A percentile compares a stretch with the other conserved stretches of the same genome.
Evolutionary conservation across 2,888 invertebrate species (phyloP).

Genomic region (Drosophila nigricruria): DNA sequence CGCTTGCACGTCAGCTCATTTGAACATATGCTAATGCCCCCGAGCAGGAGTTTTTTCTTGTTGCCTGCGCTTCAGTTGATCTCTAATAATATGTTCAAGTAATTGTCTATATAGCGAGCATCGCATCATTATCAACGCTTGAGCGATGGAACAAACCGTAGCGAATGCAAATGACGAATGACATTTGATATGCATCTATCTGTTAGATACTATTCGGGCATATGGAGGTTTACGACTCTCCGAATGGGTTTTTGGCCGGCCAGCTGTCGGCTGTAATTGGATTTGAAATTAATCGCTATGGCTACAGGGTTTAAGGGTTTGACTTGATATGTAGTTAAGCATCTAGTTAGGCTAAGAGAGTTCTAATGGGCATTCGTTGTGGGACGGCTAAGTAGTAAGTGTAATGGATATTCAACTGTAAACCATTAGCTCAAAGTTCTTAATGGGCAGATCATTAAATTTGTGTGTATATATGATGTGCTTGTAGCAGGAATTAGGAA

Average conservation of each 20-base stretch:
- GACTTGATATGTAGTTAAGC: slow-evolving; percentile 22
- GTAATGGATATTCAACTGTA: background rate
- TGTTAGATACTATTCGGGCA: slow-evolving; percentile 12
- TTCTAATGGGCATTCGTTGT: slow-evolving; percentile 12
- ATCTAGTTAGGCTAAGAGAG: slow-evolving; percentile 12
- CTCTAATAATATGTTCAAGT: slow-evolving; percentile 23
- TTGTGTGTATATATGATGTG: background rate
- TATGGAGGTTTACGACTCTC: slow-evolving; percentile 12
- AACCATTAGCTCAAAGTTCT: background rate
- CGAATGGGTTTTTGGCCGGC: slow-evolving; percentile 15
- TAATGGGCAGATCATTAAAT: background rate
- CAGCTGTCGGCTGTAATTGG: slow-evolving; percentile 47
- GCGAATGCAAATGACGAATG: slow-evolving; percentile 64
- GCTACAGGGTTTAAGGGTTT: slow-evolving; percentile 6
- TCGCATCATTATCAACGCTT: slow-evolving; percentile 70
- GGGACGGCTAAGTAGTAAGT: background rate
- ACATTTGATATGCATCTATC: slow-evolving; percentile 75
- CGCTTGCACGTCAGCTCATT: slow-evolving; percentile 50
- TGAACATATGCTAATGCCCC: slow-evolving; percentile 60
- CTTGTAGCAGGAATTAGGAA: background rate
- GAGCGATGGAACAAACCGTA: slow-evolving; percentile 53
- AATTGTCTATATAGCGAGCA: slow-evolving; percentile 37
- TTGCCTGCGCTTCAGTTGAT: slow-evolving; percentile 42
- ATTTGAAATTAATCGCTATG: slow-evolving; percentile 18
- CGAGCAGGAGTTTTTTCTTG: slow-evolving; percentile 30